Conservation (phyloP, 2,797 vertebrate genomes). For the Girardinus metallicus region DNA sequence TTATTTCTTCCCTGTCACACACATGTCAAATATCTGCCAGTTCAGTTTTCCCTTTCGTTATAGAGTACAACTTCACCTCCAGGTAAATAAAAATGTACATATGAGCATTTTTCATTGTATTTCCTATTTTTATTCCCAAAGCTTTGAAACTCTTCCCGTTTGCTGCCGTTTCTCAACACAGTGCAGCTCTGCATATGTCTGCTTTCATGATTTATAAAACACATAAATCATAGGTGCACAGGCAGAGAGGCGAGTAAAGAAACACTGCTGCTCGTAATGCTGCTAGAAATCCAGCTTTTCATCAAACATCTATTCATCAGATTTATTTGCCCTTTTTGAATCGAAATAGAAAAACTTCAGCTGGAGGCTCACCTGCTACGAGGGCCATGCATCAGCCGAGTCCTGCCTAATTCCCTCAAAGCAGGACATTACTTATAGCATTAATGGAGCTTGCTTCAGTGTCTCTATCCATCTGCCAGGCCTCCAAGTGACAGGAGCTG, state of each 20-base stretch:
- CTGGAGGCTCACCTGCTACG: constrained; percentile 62
- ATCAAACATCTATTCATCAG: constrained; percentile 43
- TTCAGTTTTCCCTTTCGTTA: neutral
- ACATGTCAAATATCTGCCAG: constrained; percentile 38
- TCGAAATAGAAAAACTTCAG: constrained; percentile 65
- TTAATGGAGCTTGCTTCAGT: constrained; percentile 53
- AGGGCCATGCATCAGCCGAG: constrained; percentile 51
- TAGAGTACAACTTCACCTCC: neutral
- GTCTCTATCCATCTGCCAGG: constrained; percentile 69
- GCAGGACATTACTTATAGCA: constrained; percentile 61
- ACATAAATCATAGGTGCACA: neutral
- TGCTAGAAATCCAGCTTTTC: constrained; percentile 34
- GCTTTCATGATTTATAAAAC: constrained; percentile 14
- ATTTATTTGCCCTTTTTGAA: constrained; percentile 56
- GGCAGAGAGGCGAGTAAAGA: constrained; percentile 12
- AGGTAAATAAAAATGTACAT: neutral
- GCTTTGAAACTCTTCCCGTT: constrained; percentile 14
- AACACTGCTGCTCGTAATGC: constrained; percentile 39
- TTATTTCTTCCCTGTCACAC: constrained; percentile 38
- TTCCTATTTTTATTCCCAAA: constrained; percentile 4
- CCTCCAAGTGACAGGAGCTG: constrained; percentile 64
- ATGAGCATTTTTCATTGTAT: neutral
- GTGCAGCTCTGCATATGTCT: constrained; percentile 3
- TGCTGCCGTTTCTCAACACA: constrained; percentile 5
- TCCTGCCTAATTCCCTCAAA: constrained; percentile 56